A percentile compares a stretch with the other conserved stretches of the same genome.
Evolutionary conservation across 2,113 vertebrate genomes (phyloP).

Genomic region (Pleuronectes platessa): DNA sequence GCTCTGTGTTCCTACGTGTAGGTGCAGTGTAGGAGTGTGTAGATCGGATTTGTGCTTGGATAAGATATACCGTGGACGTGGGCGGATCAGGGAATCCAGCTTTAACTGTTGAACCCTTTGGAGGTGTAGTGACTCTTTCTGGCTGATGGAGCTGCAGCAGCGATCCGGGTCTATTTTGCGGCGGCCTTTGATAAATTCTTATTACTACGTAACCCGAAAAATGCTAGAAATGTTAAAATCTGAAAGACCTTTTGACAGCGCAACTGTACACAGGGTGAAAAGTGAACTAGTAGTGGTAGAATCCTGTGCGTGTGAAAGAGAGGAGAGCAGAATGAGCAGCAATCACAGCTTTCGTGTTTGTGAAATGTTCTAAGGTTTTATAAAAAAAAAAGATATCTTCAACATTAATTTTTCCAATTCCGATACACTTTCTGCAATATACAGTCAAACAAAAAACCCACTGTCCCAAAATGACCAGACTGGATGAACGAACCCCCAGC

Average conservation of each 20-base stretch:
- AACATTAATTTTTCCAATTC: not conserved
- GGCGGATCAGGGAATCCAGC: constrained; percentile 52
- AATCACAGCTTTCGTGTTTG: not conserved
- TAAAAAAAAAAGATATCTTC: not conserved
- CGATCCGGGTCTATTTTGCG: not conserved
- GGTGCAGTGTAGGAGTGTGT: constrained; percentile 56
- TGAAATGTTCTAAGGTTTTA: not conserved
- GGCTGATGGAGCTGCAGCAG: constrained; percentile 6
- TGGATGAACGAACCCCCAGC: not conserved
- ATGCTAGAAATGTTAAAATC: not conserved
- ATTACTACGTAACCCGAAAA: not conserved
- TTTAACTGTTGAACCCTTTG: constrained; percentile 49
- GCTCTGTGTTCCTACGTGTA: constrained; percentile 22
- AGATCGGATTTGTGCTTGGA: constrained; percentile 47
- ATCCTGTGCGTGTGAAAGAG: not conserved
- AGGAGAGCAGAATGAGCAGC: not conserved
- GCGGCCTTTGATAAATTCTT: not conserved
- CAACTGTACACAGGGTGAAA: not conserved
- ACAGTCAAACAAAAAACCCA: not conserved
- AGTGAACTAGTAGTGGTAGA: not conserved
- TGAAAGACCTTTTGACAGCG: not conserved
- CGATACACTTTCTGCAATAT: not conserved
- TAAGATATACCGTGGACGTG: not conserved
- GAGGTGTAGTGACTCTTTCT: constrained; percentile 32
- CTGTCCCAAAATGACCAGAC: not conserved